phyloP scores from a whole-genome alignment of 2,797 vertebrate species.

The Phataginus tetradactyla region DNA sequence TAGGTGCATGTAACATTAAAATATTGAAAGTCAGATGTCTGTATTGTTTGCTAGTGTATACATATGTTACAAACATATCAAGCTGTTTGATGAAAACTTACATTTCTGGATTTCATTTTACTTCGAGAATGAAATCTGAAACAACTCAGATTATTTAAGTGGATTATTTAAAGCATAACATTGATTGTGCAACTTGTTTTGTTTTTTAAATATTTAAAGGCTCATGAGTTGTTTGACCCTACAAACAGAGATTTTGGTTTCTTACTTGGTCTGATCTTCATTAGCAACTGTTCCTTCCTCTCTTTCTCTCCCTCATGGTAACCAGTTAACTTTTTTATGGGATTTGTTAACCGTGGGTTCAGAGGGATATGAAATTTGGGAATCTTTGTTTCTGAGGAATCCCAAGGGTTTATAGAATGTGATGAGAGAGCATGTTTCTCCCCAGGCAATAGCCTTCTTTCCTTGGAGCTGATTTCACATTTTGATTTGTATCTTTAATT shows the following conservation, averaged over 20 bases:
- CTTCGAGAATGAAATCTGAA: constrained; percentile 68
- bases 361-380: constrained; percentile 79
- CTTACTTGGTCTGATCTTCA: constrained; percentile 68
- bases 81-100: constrained; percentile 47
- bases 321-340: constrained; percentile 11
- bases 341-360: constrained; percentile 51
- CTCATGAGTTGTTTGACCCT: constrained; percentile 36
- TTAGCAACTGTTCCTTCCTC: constrained; percentile 10
- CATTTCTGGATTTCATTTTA: constrained; percentile 66
- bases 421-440: constrained; percentile 83
- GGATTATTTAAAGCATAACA: constrained; percentile 65
- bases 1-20: constrained; percentile 53
- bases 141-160: constrained; percentile 66
- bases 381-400: constrained; percentile 72
- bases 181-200: constrained; percentile 57
- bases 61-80: constrained; percentile 49
- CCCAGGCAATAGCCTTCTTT: constrained; percentile 78
- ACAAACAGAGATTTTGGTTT: constrained; percentile 5
- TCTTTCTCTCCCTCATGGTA: background rate
- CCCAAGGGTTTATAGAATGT: constrained; percentile 77
- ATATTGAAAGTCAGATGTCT: constrained; percentile 18
- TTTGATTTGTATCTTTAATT: constrained; percentile 83
- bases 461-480: constrained; percentile 79
- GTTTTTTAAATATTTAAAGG: constrained; percentile 61
- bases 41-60: constrained; percentile 39